Percentiles rank a stretch among this genome's conserved stretches.
These are phyloP conservation scores for Papio anubis DNA, from an alignment of 2,113 vertebrate species.

Conservation along the genomic window DNA sequence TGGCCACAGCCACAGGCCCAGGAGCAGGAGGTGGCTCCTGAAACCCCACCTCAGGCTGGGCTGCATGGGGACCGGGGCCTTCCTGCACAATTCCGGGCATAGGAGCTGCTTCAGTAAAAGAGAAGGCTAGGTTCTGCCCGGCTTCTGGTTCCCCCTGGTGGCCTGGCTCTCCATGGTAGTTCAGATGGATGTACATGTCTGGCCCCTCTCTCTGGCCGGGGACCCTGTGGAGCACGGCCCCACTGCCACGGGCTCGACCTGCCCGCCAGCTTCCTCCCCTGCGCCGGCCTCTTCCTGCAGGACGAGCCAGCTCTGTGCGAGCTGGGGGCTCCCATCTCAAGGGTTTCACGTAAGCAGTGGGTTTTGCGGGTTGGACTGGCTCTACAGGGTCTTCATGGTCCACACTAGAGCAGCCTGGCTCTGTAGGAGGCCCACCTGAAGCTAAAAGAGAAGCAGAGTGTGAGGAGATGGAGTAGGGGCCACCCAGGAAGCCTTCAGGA, in stretches of 20 bases:
- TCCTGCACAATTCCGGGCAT: fast-evolving
- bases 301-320: fast-evolving
- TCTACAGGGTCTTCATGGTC: fast-evolving
- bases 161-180: fast-evolving
- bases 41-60: fast-evolving
- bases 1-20: fast-evolving
- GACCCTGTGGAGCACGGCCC: fast-evolving
- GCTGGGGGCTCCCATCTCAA: fast-evolving
- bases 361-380: background rate
- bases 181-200: fast-evolving
- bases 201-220: too few species aligned
- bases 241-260: background rate
- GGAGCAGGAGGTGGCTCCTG: fast-evolving
- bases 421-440: background rate
- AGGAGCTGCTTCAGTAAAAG: fast-evolving
- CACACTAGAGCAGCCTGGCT: fast-evolving
- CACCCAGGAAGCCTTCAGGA: background rate
- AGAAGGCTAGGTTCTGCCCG: fast-evolving
- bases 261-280: too few species aligned
- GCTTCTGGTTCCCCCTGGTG: fast-evolving
- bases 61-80: fast-evolving
- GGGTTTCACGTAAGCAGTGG: background rate
- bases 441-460: background rate
- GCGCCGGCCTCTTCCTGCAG: background rate
- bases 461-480: background rate